Percentiles rank a stretch among this genome's conserved stretches.
phyloP scores from a whole-genome alignment of 2,797 vertebrate species.

The Microctenopoma stevenorrisi region DNA sequence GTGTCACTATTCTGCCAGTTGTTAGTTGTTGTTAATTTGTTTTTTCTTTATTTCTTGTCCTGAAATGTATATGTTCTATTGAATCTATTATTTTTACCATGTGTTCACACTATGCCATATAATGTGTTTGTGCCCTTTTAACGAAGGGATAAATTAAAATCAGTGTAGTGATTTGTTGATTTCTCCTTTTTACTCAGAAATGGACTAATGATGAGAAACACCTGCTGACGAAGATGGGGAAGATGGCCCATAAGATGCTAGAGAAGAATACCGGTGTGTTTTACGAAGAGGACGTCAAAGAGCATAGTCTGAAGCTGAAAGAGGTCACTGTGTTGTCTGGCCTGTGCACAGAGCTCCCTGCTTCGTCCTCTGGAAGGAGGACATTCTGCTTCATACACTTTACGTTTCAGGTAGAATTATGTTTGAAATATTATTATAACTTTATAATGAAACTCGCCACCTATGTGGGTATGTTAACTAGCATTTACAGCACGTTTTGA shows the following conservation, averaged over 20 bases:
- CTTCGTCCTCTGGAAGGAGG: constrained; percentile 15
- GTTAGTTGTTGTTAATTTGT: neutral
- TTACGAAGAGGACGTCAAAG: constrained; percentile 61
- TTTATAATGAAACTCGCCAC: too few species aligned
- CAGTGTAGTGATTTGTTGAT: neutral
- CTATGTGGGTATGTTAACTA: too few species aligned
- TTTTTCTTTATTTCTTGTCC: too few species aligned
- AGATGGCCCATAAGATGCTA: constrained; percentile 77
- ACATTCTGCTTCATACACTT: constrained; percentile 75
- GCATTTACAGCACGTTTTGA: neutral
- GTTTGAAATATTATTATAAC: too few species aligned
- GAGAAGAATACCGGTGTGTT: constrained; percentile 60
- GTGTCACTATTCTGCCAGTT: neutral
- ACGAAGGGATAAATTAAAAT: too few species aligned
- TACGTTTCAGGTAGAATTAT: constrained; percentile 71
- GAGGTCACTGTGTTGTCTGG: constrained; percentile 71
- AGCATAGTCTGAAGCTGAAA: constrained; percentile 25
- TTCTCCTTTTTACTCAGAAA: constrained; percentile 29
- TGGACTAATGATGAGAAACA: constrained; percentile 64
- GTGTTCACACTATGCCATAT: neutral
- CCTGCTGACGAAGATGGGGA: constrained; percentile 63
- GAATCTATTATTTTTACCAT: neutral
- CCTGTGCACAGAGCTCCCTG: constrained; percentile 69
- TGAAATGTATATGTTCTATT: neutral
- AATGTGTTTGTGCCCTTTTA: neutral